Percentiles rank a stretch among this genome's conserved stretches.
phyloP scores from a whole-genome alignment of 2,888 invertebrate species.

The Troides oblongomaculatus region DNA sequence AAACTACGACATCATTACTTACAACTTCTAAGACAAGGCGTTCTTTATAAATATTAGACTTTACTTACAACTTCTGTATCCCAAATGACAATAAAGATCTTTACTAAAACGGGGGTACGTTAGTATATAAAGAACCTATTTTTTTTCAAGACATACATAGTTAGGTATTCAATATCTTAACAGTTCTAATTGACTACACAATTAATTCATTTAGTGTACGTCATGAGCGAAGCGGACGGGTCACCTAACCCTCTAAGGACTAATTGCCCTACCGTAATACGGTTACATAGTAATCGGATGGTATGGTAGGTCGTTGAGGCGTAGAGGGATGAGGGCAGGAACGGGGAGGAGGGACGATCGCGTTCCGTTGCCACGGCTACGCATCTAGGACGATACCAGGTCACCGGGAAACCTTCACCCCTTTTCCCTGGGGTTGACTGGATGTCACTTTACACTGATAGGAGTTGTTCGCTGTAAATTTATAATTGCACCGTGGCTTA shows the following conservation, averaged over 20 bases:
- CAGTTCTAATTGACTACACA: slow-evolving; percentile 11
- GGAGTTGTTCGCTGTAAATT: slow-evolving; percentile 22
- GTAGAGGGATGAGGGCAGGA: slow-evolving; percentile 4
- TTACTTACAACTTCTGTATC: too few species aligned
- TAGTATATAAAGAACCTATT: too few species aligned
- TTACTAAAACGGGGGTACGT: too few species aligned
- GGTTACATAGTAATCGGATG: slow-evolving; percentile 40
- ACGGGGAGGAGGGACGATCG: slow-evolving; percentile 35
- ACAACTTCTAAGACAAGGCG: too few species aligned
- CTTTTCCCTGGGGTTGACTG: slow-evolving; percentile 33
- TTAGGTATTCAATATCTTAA: neutral
- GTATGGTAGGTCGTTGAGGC: slow-evolving; percentile 27
- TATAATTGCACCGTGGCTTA: slow-evolving; percentile 23
- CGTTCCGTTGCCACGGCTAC: slow-evolving; percentile 51
- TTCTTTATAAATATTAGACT: too few species aligned
- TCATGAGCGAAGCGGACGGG: slow-evolving; percentile 16
- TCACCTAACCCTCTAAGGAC: slow-evolving; percentile 28
- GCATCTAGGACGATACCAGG: slow-evolving; percentile 62
- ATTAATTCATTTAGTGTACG: slow-evolving; percentile 13
- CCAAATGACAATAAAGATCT: too few species aligned
- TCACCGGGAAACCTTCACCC: slow-evolving; percentile 48
- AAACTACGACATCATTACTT: too few species aligned
- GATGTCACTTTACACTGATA: slow-evolving; percentile 33
- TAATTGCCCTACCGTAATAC: slow-evolving; percentile 38
- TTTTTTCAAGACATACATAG: neutral